Evolutionary conservation across 2,888 invertebrate genomes (phyloP).

Genomic region (Hypolimnas misippus): DNA sequence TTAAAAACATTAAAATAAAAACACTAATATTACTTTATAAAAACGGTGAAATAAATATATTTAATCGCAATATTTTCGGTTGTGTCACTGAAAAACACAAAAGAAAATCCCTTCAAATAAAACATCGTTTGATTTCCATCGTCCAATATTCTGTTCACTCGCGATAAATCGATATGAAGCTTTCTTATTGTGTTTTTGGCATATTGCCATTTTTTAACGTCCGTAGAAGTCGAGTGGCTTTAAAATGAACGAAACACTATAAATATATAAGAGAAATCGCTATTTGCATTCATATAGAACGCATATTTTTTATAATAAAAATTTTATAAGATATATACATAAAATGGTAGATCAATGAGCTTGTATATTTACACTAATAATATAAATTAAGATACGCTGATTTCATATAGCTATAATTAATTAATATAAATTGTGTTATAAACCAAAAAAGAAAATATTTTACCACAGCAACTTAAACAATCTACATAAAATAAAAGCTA

Average conservation of each 20-base stretch:
- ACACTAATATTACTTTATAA: no score
- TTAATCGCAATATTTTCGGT: not conserved
- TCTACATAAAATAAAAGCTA: no score
- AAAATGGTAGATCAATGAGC: no score
- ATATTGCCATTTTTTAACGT: slow-evolving; percentile 29
- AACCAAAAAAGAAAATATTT: no score
- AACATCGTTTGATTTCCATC: not conserved
- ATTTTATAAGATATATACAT: no score
- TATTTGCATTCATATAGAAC: not conserved
- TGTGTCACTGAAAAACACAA: not conserved
- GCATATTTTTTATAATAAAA: not conserved
- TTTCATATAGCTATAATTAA: no score
- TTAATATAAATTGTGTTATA: no score
- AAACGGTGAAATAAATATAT: not conserved
- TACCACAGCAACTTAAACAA: no score
- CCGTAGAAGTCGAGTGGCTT: not conserved
- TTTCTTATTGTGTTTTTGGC: slow-evolving; percentile 41
- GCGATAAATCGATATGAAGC: slow-evolving; percentile 28
- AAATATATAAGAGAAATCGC: not conserved
- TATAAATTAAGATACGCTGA: no score
- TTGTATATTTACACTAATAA: no score
- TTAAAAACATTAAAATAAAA: no score
- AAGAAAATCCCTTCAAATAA: not conserved
- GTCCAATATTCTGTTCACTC: slow-evolving; percentile 11
- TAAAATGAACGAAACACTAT: slow-evolving; percentile 2